Percentiles rank a stretch among this genome's conserved stretches.
Evolutionary conservation across 2,113 vertebrate genomes (phyloP).

Genomic region (Ahaetulla prasina): DNA sequence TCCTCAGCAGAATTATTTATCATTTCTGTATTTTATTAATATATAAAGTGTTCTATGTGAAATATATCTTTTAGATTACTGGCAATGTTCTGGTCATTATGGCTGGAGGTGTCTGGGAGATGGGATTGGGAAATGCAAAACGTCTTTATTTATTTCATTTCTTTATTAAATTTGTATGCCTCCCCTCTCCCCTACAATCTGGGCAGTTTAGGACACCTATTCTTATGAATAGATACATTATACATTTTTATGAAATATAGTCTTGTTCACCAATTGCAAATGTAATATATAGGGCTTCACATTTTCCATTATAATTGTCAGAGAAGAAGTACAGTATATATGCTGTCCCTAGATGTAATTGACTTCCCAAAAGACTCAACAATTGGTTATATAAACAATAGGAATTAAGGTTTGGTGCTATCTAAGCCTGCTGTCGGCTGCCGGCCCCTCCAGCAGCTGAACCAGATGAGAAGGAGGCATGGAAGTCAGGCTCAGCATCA

Average conservation of each 20-base stretch:
- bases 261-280: not conserved
- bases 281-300: not conserved
- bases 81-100: not conserved
- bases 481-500: no score
- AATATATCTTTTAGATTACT: not conserved
- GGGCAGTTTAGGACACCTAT: not conserved
- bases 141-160: not conserved
- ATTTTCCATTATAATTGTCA: not conserved
- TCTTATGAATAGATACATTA: not conserved
- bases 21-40: not conserved
- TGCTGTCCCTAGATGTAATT: not conserved
- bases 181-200: not conserved
- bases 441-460: no score
- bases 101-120: no score
- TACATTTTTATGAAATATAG: not conserved
- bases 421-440: no score
- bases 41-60: not conserved
- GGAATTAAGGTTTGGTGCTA: not conserved
- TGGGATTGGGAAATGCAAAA: not conserved
- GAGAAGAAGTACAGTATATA: not conserved
- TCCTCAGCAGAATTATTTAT: not conserved
- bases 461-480: no score
- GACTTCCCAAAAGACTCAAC: not conserved
- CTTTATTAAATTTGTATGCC: not conserved
- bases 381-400: not conserved